These are phyloP conservation scores for Oreotrochilus melanogaster DNA, from an alignment of 2,113 vertebrate species.

Conservation along the genomic window DNA sequence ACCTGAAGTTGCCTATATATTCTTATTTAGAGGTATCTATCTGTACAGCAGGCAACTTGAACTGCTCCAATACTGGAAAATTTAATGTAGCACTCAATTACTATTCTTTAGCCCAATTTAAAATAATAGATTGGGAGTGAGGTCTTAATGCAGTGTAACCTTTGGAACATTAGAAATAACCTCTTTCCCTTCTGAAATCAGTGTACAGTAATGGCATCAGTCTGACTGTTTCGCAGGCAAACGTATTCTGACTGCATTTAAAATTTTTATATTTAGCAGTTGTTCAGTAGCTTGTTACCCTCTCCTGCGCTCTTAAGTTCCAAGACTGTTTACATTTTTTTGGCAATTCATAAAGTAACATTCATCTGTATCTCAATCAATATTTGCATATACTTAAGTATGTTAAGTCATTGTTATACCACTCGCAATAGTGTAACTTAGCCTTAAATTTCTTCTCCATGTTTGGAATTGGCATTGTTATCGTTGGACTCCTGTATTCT, in stretches of 20 bases:
- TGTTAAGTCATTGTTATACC: neutral
- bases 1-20: slow-evolving; percentile 69
- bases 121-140: slow-evolving; percentile 79
- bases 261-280: slow-evolving; percentile 12
- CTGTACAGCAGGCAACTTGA: slow-evolving; percentile 67
- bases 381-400: neutral
- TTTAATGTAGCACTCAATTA: slow-evolving; percentile 82
- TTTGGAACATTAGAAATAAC: slow-evolving; percentile 82
- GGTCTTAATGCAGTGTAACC: slow-evolving; percentile 81
- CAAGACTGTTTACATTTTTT: slow-evolving; percentile 4
- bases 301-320: neutral
- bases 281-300: slow-evolving; percentile 5
- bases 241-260: slow-evolving; percentile 36
- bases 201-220: slow-evolving; percentile 60
- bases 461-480: neutral
- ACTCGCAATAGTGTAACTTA: neutral
- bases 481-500: neutral
- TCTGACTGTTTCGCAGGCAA: slow-evolving; percentile 38
- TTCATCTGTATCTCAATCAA: neutral
- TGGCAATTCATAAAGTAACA: neutral
- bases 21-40: slow-evolving; percentile 74
- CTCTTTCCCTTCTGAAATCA: slow-evolving; percentile 63
- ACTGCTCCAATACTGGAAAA: slow-evolving; percentile 73
- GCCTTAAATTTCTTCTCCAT: neutral
- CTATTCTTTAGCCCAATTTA: slow-evolving; percentile 81